Conservation (phyloP, 2,888 invertebrate genomes). For the Parnassius orleans region DNA sequence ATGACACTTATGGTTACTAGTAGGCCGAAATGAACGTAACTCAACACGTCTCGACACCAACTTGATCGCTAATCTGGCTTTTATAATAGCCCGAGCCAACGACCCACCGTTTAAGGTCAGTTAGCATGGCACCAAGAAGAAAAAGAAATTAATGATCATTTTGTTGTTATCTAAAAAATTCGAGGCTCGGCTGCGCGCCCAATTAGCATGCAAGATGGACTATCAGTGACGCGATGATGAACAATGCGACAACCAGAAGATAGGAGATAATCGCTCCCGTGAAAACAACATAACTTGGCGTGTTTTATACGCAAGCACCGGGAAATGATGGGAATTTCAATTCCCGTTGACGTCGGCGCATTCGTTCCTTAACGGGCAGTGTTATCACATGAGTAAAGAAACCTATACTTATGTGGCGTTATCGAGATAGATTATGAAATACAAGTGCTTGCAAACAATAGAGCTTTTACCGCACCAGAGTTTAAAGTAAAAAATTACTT, state of each 20-base stretch:
- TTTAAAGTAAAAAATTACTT: too few species aligned
- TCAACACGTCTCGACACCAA: conserved; percentile 4
- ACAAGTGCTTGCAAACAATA: too few species aligned
- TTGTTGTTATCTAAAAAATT: conserved; percentile 45
- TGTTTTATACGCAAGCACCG: conserved; percentile 32
- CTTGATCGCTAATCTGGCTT: conserved; percentile 19
- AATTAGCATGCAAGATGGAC: conserved; percentile 37
- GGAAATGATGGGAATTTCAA: conserved; percentile 12
- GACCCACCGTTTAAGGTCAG: conserved; percentile 3
- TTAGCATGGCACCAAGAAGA: not conserved
- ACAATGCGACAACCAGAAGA: conserved; percentile 28
- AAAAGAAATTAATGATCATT: conserved; percentile 28
- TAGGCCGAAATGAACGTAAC: conserved; percentile 9
- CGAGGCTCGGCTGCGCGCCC: conserved; percentile 31
- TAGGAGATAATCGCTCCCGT: conserved; percentile 38
- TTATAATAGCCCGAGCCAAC: conserved; percentile 12
- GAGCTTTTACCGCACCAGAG: too few species aligned
- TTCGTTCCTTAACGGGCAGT: conserved; percentile 27
- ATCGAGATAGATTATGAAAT: too few species aligned
- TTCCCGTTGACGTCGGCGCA: conserved; percentile 34
- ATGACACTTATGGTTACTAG: not conserved
- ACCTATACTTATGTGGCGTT: too few species aligned
- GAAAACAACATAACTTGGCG: conserved; percentile 39
- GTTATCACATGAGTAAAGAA: too few species aligned
- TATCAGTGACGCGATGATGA: conserved; percentile 32